Evolutionary conservation across 2,113 vertebrate genomes (phyloP), one percentile per base, ranked within the genome.

Genomic region (Oriolus oriolus): DNA sequence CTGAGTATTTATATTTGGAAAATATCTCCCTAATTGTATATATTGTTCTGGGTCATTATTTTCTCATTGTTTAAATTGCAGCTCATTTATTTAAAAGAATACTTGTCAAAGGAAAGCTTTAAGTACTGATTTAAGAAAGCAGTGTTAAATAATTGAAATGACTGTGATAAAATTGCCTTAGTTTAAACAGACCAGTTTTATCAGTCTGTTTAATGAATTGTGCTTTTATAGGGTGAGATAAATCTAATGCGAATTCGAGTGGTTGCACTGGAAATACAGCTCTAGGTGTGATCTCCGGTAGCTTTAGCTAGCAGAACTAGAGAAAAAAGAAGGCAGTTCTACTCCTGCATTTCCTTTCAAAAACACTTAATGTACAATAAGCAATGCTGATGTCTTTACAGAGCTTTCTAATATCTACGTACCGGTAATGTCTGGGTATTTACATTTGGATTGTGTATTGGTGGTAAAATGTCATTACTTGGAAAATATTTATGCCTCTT

Each of bases 171-270:
- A 98, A 98, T 97, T 98, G 98, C 97, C 97, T 97, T 98, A 93
- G 97, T 98, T 98, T 98, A 98, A 98, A 98, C 96, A 98, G 97
- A 98, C 98, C 97, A 97, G 97, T 98, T 98, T 98, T 98, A 97
- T 98, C 97, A 97, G 96, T 98, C 98, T 98, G 96, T 98, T 98
- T 98, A 98, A 98, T 98, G 98, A 98, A 98, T 98, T 98, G 98
- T 98, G 97, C 96, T 98, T 98, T 98, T 98, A 98, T 98, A 97
- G 97, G 97, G 56, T 97, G 96, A 98, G 96, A 98, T 98, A 98
- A 98, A 98, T 98, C 97, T 98, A 96, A 97, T 91, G 96, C 92
- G 98, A 97, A 97, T 96, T 97, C 96, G 90, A 98, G 93, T 95
- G 82, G 57, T 97, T 98, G 91, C 76, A 93, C 92, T 85, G 96